Percentiles rank a stretch among this genome's conserved stretches.
Evolutionary conservation across 2,888 invertebrate genomes (phyloP).

Genomic region (Dicroscelio sp.): DNA sequence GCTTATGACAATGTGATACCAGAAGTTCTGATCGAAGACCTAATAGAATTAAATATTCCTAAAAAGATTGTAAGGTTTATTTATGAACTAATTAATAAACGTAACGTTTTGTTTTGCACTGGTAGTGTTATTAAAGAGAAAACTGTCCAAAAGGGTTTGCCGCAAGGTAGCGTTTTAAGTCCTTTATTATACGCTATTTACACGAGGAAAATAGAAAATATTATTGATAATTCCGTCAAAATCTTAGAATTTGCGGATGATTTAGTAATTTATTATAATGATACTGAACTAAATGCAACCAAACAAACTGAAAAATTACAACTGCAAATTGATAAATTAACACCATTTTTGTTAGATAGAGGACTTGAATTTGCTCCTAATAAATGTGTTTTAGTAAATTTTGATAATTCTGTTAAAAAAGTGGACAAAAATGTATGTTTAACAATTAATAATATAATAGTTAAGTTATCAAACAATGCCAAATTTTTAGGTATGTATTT

Average conservation of each 20-base stretch:
- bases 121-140: neutral
- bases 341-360: no score
- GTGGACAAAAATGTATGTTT: no score
- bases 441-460: no score
- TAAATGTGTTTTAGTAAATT: conserved; percentile 36
- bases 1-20: conserved; percentile 71
- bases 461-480: neutral
- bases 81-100: conserved; percentile 23
- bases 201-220: conserved; percentile 2
- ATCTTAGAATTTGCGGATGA: conserved; percentile 69
- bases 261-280: neutral
- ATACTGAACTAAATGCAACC: no score
- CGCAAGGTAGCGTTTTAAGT: conserved; percentile 58
- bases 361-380: conserved; percentile 8
- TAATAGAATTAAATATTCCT: conserved; percentile 32
- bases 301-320: no score
- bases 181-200: conserved; percentile 55
- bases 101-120: conserved; percentile 17
- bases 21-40: conserved; percentile 54
- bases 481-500: neutral
- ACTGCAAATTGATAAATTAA: no score
- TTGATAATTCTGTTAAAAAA: neutral
- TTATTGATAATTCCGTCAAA: neutral
- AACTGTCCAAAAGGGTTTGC: conserved; percentile 35
- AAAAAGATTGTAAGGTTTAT: conserved; percentile 49